These are phyloP conservation scores for Nephrocerus scutellatus DNA, from an alignment of 2,888 invertebrate genomes.

Conservation along the genomic window DNA sequence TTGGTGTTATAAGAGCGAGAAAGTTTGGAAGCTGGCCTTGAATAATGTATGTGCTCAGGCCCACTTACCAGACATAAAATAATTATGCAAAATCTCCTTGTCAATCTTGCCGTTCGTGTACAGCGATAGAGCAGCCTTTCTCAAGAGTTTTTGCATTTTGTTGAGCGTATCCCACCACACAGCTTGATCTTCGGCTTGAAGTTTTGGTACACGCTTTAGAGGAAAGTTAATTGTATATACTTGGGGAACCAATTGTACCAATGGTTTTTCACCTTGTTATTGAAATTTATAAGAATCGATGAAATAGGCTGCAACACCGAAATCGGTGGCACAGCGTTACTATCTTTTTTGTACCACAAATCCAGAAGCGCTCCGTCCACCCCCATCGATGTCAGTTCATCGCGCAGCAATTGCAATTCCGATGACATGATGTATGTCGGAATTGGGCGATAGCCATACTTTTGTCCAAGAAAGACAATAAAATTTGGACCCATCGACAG, in stretches of 20 bases:
- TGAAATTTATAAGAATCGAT: conserved; percentile 92
- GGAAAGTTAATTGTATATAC: not conserved
- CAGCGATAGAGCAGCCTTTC: conserved; percentile 85
- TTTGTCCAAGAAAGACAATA: conserved; percentile 94
- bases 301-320: conserved; percentile 95
- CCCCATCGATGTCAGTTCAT: conserved; percentile 75
- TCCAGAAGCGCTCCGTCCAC: conserved; percentile 78
- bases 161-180: conserved; percentile 97
- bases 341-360: conserved; percentile 93
- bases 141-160: conserved; percentile 89
- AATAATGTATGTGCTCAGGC: not conserved
- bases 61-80: conserved; percentile 90
- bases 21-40: not conserved
- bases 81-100: conserved; percentile 92
- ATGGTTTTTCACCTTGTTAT: conserved; percentile 72
- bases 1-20: conserved; percentile 31
- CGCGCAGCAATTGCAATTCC: conserved; percentile 78
- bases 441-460: conserved; percentile 96
- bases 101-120: conserved; percentile 78
- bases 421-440: conserved; percentile 91
- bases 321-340: conserved; percentile 91
- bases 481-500: conserved; percentile 98
- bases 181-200: conserved; percentile 93
- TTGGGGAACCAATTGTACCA: not conserved
- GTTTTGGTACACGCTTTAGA: conserved; percentile 76